Base-by-base conservation (phyloP, 2,797 vertebrate genomes). In the Aldrovandia affinis region DNA sequence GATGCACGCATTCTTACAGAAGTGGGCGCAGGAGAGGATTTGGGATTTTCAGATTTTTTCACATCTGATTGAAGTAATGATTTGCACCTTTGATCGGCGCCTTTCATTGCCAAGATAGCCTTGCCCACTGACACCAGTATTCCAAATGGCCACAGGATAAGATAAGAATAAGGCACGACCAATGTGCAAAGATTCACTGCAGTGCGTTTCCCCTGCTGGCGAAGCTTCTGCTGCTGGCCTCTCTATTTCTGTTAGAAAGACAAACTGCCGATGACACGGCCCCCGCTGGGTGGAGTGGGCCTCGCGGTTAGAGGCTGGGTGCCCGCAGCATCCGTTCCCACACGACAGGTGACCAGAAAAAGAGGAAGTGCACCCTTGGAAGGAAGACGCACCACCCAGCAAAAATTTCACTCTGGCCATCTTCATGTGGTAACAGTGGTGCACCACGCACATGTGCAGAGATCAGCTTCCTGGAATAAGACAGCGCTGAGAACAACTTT, bases 281-380 rank as follows among this genome's bases (percentile, higher is more conserved):
- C 63, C 10, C 10, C 9, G 33, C 50, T 14, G 78, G 83, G 83
- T 61, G 83, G 83, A 61, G 83, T 44, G 3, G 39, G 50, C 5
- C 73, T 63, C 77, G 83, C 54, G 83, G 78, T 33, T 18, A 57
- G 79, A 42, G 54, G 44, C 79, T 10, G 50, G n/a, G 61, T 36
- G 79, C 25, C 83, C 83, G 57, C 83, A 81, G 79, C 50, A 84
- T 84, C 83, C 83, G 83, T 81, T 84, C 83, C 22, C 83, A 84
- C 47, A 65, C 15, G 75, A 25, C 63, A 81, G 83, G 83, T 84
- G 52, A 84, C 83, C 52, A 44, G 39, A 44, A 44, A 81, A 80
- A 84, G 73, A 81, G 83, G 83, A 84, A 81, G 44, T 55, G 65
- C 70, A 20, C 81, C 59, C 54, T 52, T 12, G 55, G 39, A 47